Percentiles rank a stretch among this genome's conserved stretches.
These are phyloP conservation scores for Mycalesis mineus DNA, from an alignment of 2,888 invertebrate genomes.

Conservation along the genomic window DNA sequence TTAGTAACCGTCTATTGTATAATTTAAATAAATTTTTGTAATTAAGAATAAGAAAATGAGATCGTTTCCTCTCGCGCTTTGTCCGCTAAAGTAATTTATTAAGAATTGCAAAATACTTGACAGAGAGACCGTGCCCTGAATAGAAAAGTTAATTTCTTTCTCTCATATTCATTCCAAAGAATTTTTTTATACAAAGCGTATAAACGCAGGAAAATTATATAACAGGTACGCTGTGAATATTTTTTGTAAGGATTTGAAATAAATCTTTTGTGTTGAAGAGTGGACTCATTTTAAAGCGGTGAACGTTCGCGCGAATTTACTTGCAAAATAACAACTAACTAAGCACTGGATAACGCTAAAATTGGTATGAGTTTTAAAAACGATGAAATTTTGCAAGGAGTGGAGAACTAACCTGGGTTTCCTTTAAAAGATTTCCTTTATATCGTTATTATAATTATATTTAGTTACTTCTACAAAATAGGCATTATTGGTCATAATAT, in stretches of 20 bases:
- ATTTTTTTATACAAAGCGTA: slow-evolving; percentile 4
- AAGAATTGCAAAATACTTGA: slow-evolving; percentile 8
- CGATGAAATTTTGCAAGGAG: no score
- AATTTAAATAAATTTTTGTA: neutral
- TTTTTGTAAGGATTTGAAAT: slow-evolving; percentile 1
- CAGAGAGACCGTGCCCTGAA: slow-evolving; percentile 7
- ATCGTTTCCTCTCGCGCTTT: neutral
- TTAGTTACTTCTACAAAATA: no score
- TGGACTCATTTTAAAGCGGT: neutral
- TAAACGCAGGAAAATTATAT: slow-evolving; percentile 5
- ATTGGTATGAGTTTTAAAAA: no score
- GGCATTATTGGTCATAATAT: no score
- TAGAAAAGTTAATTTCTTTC: slow-evolving; percentile 10
- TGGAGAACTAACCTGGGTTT: no score
- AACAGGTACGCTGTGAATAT: slow-evolving; percentile 3
- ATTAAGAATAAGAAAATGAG: slow-evolving; percentile 4
- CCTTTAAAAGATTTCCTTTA: no score
- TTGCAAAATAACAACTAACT: neutral
- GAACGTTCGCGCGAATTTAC: neutral
- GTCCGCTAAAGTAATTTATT: slow-evolving; percentile 7
- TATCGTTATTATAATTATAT: no score
- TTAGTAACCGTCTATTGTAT: no score
- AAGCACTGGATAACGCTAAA: neutral
- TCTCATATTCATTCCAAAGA: slow-evolving; percentile 3
- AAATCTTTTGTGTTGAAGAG: neutral